Conservation (phyloP, 1,140 invertebrate genomes). For the Batillaria attramentaria region DNA sequence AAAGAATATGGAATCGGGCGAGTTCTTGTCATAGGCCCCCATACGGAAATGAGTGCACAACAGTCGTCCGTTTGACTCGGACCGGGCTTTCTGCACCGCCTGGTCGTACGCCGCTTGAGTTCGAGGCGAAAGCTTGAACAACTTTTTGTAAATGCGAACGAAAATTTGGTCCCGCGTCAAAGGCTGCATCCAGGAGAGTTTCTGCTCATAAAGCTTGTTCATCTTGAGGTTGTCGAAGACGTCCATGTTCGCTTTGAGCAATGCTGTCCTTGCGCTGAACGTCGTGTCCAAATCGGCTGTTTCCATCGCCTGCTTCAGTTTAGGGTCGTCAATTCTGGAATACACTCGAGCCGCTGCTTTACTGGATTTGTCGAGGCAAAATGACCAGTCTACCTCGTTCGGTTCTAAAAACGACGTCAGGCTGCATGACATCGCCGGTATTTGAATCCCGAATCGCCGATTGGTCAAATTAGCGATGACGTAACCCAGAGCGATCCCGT, state of each 20-base stretch:
- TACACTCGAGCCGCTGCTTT: background rate
- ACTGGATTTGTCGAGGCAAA: background rate
- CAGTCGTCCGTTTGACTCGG: background rate
- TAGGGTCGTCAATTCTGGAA: background rate
- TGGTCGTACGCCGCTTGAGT: slow-evolving; percentile 15
- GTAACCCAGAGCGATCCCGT: slow-evolving; percentile 38
- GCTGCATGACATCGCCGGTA: slow-evolving; percentile 27
- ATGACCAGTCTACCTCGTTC: slow-evolving; percentile 36
- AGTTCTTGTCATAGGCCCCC: slow-evolving; percentile 14
- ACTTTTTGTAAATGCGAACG: background rate
- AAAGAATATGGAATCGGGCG: background rate
- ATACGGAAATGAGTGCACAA: slow-evolving; percentile 39
- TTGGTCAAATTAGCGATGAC: slow-evolving; percentile 35
- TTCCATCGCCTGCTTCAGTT: background rate
- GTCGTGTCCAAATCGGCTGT: background rate
- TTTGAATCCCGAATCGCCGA: slow-evolving; percentile 34
- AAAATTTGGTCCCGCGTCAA: slow-evolving; percentile 17
- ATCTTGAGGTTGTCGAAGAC: slow-evolving; percentile 16
- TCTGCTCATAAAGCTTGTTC: background rate
- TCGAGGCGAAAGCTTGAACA: slow-evolving; percentile 26
- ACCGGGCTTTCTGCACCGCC: background rate
- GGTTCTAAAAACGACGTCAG: slow-evolving; percentile 22
- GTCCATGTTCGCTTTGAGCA: slow-evolving; percentile 36
- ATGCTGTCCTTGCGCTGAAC: slow-evolving; percentile 12
- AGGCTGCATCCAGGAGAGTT: slow-evolving; percentile 28